Conservation (phyloP, 2,797 vertebrate species). For the Anguilla anguilla region DNA sequence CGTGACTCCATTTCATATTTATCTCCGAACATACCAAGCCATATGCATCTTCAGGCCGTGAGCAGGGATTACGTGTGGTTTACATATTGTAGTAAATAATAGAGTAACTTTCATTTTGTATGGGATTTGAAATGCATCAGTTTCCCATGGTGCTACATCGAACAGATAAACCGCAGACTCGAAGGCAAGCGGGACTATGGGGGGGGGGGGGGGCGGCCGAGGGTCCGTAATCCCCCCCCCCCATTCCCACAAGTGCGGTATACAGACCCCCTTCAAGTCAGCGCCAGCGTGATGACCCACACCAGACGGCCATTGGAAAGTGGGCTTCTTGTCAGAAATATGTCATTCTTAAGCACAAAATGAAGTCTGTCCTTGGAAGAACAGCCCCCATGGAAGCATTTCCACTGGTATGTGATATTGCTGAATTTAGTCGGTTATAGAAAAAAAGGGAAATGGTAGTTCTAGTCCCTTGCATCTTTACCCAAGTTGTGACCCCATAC, state of each 20-base stretch:
- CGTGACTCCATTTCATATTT: background rate
- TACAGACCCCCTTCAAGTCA: constrained; percentile 13
- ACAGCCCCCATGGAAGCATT: background rate
- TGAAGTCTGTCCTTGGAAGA: background rate
- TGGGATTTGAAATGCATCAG: background rate
- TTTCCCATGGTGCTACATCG: background rate
- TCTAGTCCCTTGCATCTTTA: background rate
- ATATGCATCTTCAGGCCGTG: background rate
- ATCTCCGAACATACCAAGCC: background rate
- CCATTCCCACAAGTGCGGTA: background rate
- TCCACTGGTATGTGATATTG: background rate
- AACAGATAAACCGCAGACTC: background rate
- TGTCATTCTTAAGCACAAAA: background rate
- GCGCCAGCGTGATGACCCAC: constrained; percentile 15
- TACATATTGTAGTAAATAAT: background rate
- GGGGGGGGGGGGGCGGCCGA: background rate
- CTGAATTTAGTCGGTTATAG: background rate
- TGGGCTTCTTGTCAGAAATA: constrained; percentile 9
- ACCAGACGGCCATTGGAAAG: constrained; percentile 19
- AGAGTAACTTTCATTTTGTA: background rate
- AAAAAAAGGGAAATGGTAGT: background rate
- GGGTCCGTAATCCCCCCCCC: background rate
- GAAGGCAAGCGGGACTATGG: background rate
- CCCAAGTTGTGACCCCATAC: background rate
- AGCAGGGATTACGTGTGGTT: background rate